Conservation (phyloP, 2,888 invertebrate species). For the Cordilura impudica region DNA sequence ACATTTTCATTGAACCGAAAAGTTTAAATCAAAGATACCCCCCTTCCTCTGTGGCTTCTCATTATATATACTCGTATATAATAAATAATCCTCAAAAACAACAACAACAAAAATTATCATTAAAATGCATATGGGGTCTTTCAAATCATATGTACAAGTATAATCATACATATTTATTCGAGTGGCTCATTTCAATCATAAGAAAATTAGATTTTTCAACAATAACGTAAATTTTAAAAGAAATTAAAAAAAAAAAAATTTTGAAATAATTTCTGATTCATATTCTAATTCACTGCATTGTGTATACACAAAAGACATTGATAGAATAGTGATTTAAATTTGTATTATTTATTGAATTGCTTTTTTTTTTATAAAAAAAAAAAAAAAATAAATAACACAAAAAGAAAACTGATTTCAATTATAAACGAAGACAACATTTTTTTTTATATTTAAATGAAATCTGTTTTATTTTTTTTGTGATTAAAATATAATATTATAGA, state of each 20-base stretch:
- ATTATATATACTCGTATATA: constrained; percentile 25
- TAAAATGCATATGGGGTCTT: constrained; percentile 38
- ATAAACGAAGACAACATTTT: constrained; percentile 2
- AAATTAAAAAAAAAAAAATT: constrained; percentile 13
- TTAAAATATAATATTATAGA: neutral
- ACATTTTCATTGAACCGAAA: constrained; percentile 37
- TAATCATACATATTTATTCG: too few species aligned
- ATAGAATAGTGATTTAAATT: neutral
- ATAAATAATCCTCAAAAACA: neutral
- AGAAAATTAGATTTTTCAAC: constrained; percentile 59
- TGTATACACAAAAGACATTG: neutral
- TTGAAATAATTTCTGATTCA: constrained; percentile 13
- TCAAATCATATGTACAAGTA: too few species aligned
- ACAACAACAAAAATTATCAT: constrained; percentile 30
- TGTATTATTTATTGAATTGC: neutral
- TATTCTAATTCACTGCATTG: constrained; percentile 25
- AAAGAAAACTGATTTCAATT: constrained; percentile 27
- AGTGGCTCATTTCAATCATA: constrained; percentile 61
- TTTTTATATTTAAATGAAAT: neutral
- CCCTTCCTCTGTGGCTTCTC: neutral
- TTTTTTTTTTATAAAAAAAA: constrained; percentile 9
- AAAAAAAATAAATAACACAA: too few species aligned
- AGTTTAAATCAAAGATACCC: neutral
- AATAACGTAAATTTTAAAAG: constrained; percentile 50
- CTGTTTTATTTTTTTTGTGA: neutral